Percentiles rank a stretch among this genome's conserved stretches.
Conservation (phyloP, 2,113 vertebrate species). For the Myrmecophaga tridactyla region DNA sequence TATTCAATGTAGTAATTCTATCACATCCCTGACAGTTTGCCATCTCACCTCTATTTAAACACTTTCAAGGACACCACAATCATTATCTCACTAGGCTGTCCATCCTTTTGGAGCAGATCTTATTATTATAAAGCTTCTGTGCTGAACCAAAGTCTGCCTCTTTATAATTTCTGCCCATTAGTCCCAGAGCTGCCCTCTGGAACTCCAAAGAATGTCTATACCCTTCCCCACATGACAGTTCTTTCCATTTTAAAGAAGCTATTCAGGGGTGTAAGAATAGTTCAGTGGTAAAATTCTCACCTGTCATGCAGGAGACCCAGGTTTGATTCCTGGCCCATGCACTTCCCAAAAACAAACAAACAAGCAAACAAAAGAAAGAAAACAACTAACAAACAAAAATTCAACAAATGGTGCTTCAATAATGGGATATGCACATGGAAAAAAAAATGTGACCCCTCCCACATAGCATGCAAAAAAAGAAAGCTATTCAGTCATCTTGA, state of each 20-base stretch:
- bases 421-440: no score
- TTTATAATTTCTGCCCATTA: neutral
- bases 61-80: neutral
- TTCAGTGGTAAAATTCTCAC: no score
- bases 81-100: neutral
- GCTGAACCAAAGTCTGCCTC: neutral
- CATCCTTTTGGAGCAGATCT: neutral
- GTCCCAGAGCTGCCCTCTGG: neutral
- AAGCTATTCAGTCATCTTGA: neutral
- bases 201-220: neutral
- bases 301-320: no score
- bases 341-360: no score
- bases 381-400: no score
- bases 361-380: no score
- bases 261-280: no score
- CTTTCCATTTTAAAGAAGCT: slow-evolving; percentile 1
- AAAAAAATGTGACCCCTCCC: no score
- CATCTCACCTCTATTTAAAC: neutral
- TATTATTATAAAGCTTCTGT: neutral
- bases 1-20: neutral
- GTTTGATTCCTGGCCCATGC: no score
- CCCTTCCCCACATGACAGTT: neutral
- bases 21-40: neutral
- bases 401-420: no score
- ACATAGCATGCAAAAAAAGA: no score